A percentile compares a stretch with the other conserved stretches of the same genome.
Evolutionary conservation across 2,797 vertebrate species (phyloP).

Genomic region (Mormyrops attenuatus): DNA sequence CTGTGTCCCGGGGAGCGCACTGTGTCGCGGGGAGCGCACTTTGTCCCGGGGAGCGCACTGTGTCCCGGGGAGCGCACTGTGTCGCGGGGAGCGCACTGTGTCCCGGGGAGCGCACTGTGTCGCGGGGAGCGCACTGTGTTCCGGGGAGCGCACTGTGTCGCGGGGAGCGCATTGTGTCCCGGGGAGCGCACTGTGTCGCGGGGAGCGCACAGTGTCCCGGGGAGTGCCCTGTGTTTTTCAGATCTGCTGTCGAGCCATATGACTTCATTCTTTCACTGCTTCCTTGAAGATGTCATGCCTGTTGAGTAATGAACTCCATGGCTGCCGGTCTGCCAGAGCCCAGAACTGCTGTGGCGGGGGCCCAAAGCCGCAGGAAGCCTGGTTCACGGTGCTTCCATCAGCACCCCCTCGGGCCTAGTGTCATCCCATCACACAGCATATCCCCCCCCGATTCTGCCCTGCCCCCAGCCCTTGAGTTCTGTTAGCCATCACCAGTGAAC

Average conservation of each 20-base stretch:
- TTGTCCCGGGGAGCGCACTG: too few relatives aligned
- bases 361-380: slow-evolving; percentile 46
- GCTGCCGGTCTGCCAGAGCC: slow-evolving; percentile 38
- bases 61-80: too few relatives aligned
- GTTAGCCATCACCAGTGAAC: not conserved
- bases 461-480: not conserved
- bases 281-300: slow-evolving; percentile 45
- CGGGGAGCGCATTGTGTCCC: too few relatives aligned
- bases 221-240: too few relatives aligned
- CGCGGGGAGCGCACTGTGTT: too few relatives aligned
- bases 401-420: not conserved
- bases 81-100: too few relatives aligned
- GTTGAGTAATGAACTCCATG: slow-evolving; percentile 45
- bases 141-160: too few relatives aligned
- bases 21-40: too few relatives aligned
- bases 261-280: slow-evolving; percentile 52
- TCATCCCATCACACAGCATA: slow-evolving; percentile 20
- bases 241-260: slow-evolving; percentile 43
- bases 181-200: too few relatives aligned
- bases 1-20: too few relatives aligned
- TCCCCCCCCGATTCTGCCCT: slow-evolving; percentile 10
- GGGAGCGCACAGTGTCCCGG: too few relatives aligned
- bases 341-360: slow-evolving; percentile 47
- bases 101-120: too few relatives aligned
- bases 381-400: not conserved